These are phyloP conservation scores for Yponomeuta plumbellus DNA, from an alignment of 2,888 invertebrate genomes.

Conservation along the genomic window DNA sequence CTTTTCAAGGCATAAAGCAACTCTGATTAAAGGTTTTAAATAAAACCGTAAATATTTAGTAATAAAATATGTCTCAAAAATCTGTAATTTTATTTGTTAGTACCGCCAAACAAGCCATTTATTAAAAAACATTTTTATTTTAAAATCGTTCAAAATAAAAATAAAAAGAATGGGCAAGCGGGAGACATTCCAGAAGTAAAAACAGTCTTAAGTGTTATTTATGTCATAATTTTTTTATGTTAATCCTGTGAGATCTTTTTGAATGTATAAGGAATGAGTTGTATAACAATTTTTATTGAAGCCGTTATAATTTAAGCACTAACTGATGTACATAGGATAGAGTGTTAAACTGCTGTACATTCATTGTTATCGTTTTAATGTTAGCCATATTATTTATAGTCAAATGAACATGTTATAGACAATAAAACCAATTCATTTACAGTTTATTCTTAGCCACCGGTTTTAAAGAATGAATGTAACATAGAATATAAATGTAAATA, in stretches of 20 bases:
- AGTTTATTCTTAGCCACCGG: not conserved
- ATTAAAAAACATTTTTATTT: too few relatives aligned
- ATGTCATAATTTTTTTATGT: not conserved
- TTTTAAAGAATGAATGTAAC: not conserved
- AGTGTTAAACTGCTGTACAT: not conserved
- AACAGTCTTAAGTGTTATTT: not conserved
- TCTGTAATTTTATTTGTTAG: too few relatives aligned
- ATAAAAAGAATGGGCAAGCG: too few relatives aligned
- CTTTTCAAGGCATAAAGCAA: too few relatives aligned
- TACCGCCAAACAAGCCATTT: too few relatives aligned
- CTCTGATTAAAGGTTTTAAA: too few relatives aligned
- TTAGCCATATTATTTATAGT: not conserved
- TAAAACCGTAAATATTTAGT: too few relatives aligned
- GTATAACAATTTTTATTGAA: not conserved
- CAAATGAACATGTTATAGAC: constrained; percentile 1
- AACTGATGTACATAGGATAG: not conserved
- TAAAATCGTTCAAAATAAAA: too few relatives aligned
- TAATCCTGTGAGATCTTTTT: not conserved
- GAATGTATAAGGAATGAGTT: not conserved
- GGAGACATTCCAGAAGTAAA: too few relatives aligned
- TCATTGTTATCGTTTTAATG: not conserved
- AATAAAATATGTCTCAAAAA: too few relatives aligned
- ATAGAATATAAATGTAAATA: constrained; percentile 2
- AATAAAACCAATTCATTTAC: not conserved
- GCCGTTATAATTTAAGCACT: not conserved